Evolutionary conservation across 2,888 invertebrate species (phyloP).

Genomic region (Nomada fucata): DNA sequence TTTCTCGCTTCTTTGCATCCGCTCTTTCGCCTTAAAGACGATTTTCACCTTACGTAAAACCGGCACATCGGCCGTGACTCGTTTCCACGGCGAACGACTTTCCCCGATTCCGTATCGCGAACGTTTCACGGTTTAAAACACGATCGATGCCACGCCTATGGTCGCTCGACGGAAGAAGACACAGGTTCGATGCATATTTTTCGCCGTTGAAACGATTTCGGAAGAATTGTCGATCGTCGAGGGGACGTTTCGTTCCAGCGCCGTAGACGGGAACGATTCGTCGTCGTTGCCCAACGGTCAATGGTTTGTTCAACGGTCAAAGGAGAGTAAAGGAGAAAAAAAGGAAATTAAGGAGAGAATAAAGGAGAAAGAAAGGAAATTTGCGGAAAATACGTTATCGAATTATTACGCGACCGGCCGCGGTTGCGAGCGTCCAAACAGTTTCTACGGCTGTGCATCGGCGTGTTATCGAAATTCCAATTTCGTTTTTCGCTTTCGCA

Average conservation of each 20-base stretch:
- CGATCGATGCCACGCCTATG: conserved; percentile 57
- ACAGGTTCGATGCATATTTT: neutral
- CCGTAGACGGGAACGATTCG: too few species aligned
- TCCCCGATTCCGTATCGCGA: conserved; percentile 72
- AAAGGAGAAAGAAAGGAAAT: too few species aligned
- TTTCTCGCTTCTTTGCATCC: conserved; percentile 30
- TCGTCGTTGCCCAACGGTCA: too few species aligned
- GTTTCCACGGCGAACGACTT: conserved; percentile 75
- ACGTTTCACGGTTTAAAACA: conserved; percentile 47
- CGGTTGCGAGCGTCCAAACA: too few species aligned
- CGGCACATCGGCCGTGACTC: conserved; percentile 69
- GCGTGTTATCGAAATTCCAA: too few species aligned
- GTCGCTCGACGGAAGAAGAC: conserved; percentile 4
- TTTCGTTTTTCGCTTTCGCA: neutral
- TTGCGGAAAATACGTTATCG: too few species aligned
- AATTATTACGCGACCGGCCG: too few species aligned
- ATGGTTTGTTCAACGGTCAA: too few species aligned
- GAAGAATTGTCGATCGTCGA: neutral
- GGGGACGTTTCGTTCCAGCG: too few species aligned
- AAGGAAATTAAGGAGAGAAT: too few species aligned
- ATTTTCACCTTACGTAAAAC: conserved; percentile 81
- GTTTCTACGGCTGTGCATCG: too few species aligned
- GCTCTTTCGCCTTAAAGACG: conserved; percentile 62
- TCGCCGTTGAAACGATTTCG: neutral
- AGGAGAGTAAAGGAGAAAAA: too few species aligned